Conservation (phyloP, 2,888 invertebrate genomes). For the Andricus curvator region DNA sequence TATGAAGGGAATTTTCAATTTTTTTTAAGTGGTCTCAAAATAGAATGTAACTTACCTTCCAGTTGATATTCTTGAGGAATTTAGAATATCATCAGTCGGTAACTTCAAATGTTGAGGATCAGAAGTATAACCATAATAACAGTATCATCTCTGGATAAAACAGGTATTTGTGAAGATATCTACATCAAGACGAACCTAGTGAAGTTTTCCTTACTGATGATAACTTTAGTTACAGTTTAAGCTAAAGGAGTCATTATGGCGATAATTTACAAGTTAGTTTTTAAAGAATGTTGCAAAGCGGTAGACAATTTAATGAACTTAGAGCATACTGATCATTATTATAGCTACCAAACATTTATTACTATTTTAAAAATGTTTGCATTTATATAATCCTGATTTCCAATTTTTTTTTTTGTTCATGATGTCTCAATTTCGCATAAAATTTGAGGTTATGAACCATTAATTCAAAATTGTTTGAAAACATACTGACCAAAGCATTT, state of each 20-base stretch:
- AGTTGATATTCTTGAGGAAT: not conserved
- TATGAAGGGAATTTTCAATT: not conserved
- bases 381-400: no score
- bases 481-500: no score
- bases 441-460: no score
- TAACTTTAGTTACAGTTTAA: not conserved
- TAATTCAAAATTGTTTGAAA: no score
- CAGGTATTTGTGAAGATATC: not conserved
- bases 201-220: not conserved
- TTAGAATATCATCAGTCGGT: not conserved
- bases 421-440: no score
- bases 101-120: not conserved
- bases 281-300: no score
- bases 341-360: no score
- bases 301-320: no score
- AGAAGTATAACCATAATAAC: not conserved
- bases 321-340: no score
- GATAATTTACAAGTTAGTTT: not conserved
- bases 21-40: not conserved
- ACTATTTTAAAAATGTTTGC: no score
- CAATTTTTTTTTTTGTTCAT: no score
- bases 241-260: not conserved
- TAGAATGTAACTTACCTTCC: not conserved
- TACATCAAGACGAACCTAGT: not conserved
- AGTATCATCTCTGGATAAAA: not conserved